Conservation (phyloP, 1,140 invertebrate genomes). For the Zophobas morio region DNA sequence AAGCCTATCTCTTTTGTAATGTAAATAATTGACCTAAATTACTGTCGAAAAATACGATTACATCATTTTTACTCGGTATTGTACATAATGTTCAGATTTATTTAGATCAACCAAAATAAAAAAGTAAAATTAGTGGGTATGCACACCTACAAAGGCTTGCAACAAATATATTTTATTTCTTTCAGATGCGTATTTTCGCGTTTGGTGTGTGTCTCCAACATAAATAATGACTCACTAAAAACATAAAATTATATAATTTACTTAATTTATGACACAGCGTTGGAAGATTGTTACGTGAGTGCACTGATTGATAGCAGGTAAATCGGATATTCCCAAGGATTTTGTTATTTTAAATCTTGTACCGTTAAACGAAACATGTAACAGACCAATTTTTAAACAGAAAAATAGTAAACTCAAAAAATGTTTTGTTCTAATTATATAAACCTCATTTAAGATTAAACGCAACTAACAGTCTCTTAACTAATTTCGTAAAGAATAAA, state of each 20-base stretch:
- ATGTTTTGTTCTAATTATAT: too few species aligned
- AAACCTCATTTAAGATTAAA: too few species aligned
- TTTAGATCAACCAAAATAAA: too few species aligned
- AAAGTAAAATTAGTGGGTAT: too few species aligned
- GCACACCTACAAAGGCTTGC: background rate
- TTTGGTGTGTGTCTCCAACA: background rate
- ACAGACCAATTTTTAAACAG: too few species aligned
- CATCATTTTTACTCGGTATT: too few species aligned
- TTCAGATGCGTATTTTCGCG: constrained; percentile 7
- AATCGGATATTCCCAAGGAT: constrained; percentile 27
- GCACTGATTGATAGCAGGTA: constrained; percentile 15
- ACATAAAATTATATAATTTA: constrained; percentile 20
- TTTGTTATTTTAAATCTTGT: background rate
- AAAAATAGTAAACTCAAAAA: too few species aligned
- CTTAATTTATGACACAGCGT: constrained; percentile 17
- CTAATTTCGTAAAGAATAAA: too few species aligned
- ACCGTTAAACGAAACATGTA: too few species aligned
- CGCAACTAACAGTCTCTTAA: too few species aligned
- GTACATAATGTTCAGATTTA: too few species aligned
- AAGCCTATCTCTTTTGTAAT: constrained; percentile 32
- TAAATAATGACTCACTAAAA: constrained; percentile 6
- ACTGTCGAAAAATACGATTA: background rate
- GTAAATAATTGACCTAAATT: constrained; percentile 41
- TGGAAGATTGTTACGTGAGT: background rate
- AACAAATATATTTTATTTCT: constrained; percentile 12